Evolutionary conservation across 2,888 invertebrate genomes (phyloP), one percentile per base, ranked within the genome.

Genomic region (Hypsopygia costalis): DNA sequence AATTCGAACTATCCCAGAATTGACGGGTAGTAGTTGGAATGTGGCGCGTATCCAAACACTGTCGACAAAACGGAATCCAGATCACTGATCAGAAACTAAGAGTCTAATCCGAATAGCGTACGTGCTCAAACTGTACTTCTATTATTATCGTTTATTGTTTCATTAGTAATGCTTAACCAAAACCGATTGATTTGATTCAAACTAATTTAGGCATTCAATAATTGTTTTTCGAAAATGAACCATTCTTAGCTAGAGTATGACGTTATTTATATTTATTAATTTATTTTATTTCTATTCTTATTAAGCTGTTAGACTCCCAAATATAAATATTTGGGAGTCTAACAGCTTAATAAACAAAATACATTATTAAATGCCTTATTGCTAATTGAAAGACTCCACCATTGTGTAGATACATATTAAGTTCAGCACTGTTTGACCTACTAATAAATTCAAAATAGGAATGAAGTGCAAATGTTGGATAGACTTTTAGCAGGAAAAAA

Each of bases 1-100:
- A 73, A 80, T 81, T 69, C 55, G 64, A 69, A 65, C 53, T 69
- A 79, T 80, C 69, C 59, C 59, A 46, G 55, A 57, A 67, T 66
- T 61, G 62, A 65, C 55, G 65, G 65, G 58, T 48, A 47, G 53
- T 49, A 49, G 52, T 58, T 45, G 65, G 66, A 66, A 70, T 68
- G 68, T 62, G 52, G 53, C 55, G 55, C 55, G 58, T 40, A 50
- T 56, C 57, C 58, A 58, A 64, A 59, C 62, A 67, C 62, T 58
- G 58, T 58, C 45, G 49, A 49, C 46, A 46, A 46, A 51, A 52
- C 37, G 63, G 58, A 57, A 61, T 65, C 61, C 62, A 59, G 55
- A 58, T 56, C 52, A 34, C 12, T n/a, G 51, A 49, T 53, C 50
- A 52, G 49, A 44, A 58, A 48, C 46, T 46, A 46, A 49, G 48